phyloP scores from a whole-genome alignment of 2,113 vertebrate species.

The Genyomyrus donnyi region DNA sequence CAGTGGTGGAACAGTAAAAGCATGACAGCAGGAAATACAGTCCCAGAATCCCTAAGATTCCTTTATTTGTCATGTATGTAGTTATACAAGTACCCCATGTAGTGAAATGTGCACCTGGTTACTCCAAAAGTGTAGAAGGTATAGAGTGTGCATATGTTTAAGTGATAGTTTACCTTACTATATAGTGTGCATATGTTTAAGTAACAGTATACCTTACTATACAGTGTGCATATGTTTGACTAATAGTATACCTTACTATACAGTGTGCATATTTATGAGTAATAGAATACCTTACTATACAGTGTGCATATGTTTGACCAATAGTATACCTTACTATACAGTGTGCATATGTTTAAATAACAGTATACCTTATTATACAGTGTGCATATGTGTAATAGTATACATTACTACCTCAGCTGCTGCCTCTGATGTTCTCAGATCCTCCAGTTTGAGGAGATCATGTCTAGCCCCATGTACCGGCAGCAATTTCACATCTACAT shows the following conservation, averaged over 20 bases:
- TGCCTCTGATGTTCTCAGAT: constrained; percentile 59
- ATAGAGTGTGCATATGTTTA: not conserved
- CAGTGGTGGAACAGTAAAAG: not conserved
- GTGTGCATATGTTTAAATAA: not conserved
- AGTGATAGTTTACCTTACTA: not conserved
- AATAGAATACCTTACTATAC: not conserved
- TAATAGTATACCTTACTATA: not conserved
- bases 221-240: not conserved
- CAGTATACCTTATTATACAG: no score
- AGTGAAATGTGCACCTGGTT: no score
- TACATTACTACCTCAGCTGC: not conserved
- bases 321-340: not conserved
- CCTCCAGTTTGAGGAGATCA: constrained; percentile 92
- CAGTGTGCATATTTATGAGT: no score
- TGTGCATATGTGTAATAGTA: not conserved
- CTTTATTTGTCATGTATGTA: no score
- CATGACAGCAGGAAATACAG: not conserved
- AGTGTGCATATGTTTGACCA: no score
- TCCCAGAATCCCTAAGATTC: not conserved
- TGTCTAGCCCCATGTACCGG: constrained; percentile 73
- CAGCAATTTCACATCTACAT: constrained; percentile 85
- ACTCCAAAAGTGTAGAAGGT: not conserved
- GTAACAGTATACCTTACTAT: not conserved
- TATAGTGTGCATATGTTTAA: no score
- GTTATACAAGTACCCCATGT: no score